Percentiles rank a stretch among this genome's conserved stretches.
phyloP scores from a whole-genome alignment of 2,888 invertebrate genomes.

The Drosophila antonietae region DNA sequence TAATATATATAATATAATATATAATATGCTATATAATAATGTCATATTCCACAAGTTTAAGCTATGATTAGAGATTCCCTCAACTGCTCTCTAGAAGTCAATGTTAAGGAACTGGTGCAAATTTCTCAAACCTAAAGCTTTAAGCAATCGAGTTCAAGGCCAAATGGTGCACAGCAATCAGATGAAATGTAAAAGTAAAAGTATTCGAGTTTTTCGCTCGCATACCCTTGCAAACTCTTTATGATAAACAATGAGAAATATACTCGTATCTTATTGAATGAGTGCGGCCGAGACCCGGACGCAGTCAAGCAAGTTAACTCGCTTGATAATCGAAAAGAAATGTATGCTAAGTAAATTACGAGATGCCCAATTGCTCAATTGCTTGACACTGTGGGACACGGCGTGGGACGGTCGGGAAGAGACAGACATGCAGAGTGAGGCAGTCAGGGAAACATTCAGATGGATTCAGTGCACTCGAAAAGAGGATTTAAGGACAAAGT shows the following conservation, averaged over 20 bases:
- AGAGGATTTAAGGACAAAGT: slow-evolving; percentile 23
- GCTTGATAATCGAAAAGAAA: slow-evolving; percentile 10
- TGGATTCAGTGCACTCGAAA: slow-evolving; percentile 40
- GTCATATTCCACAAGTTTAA: no score
- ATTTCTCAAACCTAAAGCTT: background rate
- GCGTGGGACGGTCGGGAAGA: background rate
- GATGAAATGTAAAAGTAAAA: background rate
- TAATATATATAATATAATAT: no score
- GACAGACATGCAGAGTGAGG: background rate
- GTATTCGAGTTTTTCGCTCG: background rate
- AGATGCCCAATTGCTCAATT: slow-evolving; percentile 55
- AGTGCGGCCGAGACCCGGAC: background rate
- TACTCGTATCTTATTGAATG: background rate
- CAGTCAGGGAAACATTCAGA: slow-evolving; percentile 24
- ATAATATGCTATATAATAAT: no score
- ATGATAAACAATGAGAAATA: background rate
- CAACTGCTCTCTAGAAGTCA: background rate
- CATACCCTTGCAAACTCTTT: background rate
- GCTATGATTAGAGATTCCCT: background rate
- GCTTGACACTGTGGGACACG: slow-evolving; percentile 21
- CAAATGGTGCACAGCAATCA: background rate
- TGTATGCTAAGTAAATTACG: slow-evolving; percentile 44
- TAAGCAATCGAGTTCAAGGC: background rate
- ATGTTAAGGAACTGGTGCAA: background rate
- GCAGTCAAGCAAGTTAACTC: slow-evolving; percentile 5